Evolutionary conservation across 1,140 invertebrate genomes (phyloP).

Genomic region (Drosophila pruinosa): DNA sequence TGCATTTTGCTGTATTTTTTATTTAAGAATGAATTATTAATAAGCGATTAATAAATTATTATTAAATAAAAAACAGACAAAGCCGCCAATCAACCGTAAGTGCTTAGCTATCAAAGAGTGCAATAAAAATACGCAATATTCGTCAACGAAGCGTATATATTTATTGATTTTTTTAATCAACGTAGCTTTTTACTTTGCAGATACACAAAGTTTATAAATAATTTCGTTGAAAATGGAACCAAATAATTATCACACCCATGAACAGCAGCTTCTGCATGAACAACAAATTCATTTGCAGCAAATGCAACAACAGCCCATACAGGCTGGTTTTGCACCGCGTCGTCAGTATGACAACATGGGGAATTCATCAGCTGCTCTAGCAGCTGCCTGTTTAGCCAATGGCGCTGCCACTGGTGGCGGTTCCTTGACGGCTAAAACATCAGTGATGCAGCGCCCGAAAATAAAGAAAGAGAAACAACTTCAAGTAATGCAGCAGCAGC

Average conservation of each 20-base stretch:
- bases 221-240: conserved; percentile 53
- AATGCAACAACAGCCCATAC: conserved; percentile 34
- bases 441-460: conserved; percentile 51
- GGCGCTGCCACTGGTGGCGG: conserved; percentile 15
- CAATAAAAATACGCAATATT: not conserved
- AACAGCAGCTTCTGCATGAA: conserved; percentile 18
- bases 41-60: conserved; percentile 80
- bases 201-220: conserved; percentile 53
- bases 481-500: conserved; percentile 32
- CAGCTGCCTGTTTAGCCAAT: conserved; percentile 55
- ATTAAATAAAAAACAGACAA: conserved; percentile 82
- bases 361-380: conserved; percentile 22
- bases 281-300: conserved; percentile 42
- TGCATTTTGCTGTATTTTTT: conserved; percentile 82
- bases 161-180: conserved; percentile 66
- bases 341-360: conserved; percentile 67
- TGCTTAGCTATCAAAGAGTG: not conserved
- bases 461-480: conserved; percentile 64
- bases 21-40: conserved; percentile 83
- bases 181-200: conserved; percentile 32
- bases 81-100: conserved; percentile 58
- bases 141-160: not conserved
- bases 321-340: conserved; percentile 70
- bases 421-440: not conserved
- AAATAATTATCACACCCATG: conserved; percentile 48